Evolutionary conservation across 2,113 vertebrate genomes (phyloP), one percentile per base, ranked within the genome.

Genomic region (Aphelocoma coerulescens): DNA sequence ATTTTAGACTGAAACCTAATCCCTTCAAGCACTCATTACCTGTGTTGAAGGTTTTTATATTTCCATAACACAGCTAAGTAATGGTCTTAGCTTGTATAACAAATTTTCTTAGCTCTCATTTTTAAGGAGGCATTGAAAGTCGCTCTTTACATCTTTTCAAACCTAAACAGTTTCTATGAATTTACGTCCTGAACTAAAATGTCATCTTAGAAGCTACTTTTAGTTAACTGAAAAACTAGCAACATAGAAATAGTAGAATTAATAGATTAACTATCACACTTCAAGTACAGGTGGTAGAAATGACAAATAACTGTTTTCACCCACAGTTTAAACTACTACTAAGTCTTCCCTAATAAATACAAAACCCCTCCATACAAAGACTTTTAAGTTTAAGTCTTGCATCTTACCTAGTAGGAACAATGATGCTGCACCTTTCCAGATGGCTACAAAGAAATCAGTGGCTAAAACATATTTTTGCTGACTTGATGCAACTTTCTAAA

Each of bases 341-440:
- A 13, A 51, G 7, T 57, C 71, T 85, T 76, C 30, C 57, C 37
- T 22, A 17, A 39, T 28, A 89, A 88, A 65, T 30, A 94, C 7
- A 79, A 83, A 91, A 37, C 8, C 17, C 11, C 46, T 66, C 58
- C 77, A 95, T 20, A 79, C 17, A 62, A 66, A 44, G 35, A 52
- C 55, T 37, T 87, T 72, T 54, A 82, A 85, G 67, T n/a, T 7
- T 9, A 86, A 78, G 49, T 67, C 30, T 67, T 74, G 27, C 26
- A 74, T 67, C 88, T 96, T 97, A 96, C 95, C 95, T 91, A 85
- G 39, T 8, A 33, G 67, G 52, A 95, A 78, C 43, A 93, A 58
- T 23, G 79, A 79, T 67, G 74, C 86, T 82, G 87, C 81, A 89
- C 71, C 76, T 95, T 95, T 75, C 76, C 37, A 91, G 69, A 78